Conservation (phyloP, 2,888 invertebrate genomes). For the Furcula furcula region DNA sequence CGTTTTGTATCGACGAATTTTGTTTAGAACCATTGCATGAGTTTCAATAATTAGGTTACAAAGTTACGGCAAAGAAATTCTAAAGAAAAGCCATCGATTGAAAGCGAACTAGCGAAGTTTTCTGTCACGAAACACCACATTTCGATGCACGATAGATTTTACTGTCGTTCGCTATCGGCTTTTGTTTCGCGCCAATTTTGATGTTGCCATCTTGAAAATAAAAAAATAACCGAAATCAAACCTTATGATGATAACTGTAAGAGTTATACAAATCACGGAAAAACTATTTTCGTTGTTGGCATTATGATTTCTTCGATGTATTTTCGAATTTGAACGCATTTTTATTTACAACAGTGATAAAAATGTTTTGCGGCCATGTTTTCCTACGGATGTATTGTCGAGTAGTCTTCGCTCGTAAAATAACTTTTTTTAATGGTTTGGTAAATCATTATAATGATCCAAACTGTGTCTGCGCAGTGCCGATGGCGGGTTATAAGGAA, state of each 20-base stretch:
- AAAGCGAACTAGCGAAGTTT: conserved; percentile 51
- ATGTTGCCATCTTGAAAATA: conserved; percentile 18
- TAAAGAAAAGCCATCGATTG: conserved; percentile 60
- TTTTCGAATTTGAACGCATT: conserved; percentile 51
- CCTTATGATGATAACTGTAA: conserved; percentile 30
- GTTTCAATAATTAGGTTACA: conserved; percentile 65
- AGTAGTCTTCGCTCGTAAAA: conserved; percentile 43
- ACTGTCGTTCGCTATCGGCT: conserved; percentile 59
- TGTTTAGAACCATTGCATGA: conserved; percentile 41
- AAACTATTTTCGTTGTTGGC: conserved; percentile 30
- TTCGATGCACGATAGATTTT: conserved; percentile 74
- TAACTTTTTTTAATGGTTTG: conserved; percentile 35
- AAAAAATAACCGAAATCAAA: conserved; percentile 24
- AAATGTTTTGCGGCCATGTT: conserved; percentile 73
- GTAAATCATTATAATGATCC: conserved; percentile 37
- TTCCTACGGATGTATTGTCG: conserved; percentile 54
- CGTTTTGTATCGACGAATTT: no score
- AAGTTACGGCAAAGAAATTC: conserved; percentile 33
- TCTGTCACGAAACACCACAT: conserved; percentile 63
- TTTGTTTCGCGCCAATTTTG: conserved; percentile 31
- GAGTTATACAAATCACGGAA: conserved; percentile 13
- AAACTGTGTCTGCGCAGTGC: background rate
- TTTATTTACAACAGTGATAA: conserved; percentile 75
- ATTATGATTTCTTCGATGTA: conserved; percentile 48
- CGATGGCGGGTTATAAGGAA: background rate